Evolutionary conservation across 2,797 vertebrate genomes (phyloP).

Genomic region (Halcyon chelicuti): DNA sequence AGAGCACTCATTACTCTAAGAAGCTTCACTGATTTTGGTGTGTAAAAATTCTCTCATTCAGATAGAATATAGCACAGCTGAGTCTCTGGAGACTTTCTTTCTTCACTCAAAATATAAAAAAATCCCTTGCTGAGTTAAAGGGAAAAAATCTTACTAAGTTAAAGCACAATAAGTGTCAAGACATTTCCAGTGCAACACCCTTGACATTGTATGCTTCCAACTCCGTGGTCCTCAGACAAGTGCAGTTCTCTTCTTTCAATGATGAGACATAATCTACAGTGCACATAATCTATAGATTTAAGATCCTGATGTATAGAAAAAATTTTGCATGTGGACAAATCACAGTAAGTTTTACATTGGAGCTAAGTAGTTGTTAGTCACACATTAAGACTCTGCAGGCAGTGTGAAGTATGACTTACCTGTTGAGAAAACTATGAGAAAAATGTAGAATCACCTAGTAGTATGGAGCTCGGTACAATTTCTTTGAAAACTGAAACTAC

Average conservation of each 20-base stretch:
- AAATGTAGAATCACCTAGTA: neutral
- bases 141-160: neutral
- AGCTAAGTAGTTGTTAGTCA: neutral
- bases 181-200: neutral
- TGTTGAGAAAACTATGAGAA: neutral
- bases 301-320: neutral
- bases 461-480: neutral
- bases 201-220: neutral
- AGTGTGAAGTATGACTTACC: neutral
- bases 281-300: neutral
- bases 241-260: neutral
- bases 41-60: neutral
- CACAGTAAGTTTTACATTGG: neutral
- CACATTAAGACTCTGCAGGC: neutral
- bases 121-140: neutral
- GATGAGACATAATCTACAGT: neutral
- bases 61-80: neutral
- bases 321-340: neutral
- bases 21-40: neutral
- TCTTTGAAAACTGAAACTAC: neutral
- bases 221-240: neutral
- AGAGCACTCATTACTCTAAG: neutral
- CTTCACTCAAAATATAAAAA: neutral
- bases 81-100: neutral
- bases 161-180: neutral